phyloP scores from a whole-genome alignment of 2,113 vertebrate genomes.

The Notechis scutatus region DNA sequence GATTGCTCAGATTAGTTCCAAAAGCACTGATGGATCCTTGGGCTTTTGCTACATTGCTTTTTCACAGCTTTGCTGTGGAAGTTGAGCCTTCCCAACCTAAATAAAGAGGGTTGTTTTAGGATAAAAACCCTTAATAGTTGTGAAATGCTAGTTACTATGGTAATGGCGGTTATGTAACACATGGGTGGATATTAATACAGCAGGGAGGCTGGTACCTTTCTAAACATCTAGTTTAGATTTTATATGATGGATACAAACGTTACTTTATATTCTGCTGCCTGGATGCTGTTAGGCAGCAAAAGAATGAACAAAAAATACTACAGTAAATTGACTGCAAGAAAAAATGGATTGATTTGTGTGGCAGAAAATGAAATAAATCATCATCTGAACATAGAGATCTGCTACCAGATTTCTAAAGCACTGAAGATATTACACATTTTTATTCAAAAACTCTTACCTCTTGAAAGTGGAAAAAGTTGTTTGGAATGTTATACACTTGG shows the following conservation, averaged over 20 bases:
- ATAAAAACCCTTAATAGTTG: constrained; percentile 21
- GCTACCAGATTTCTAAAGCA: neutral
- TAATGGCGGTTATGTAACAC: constrained; percentile 25
- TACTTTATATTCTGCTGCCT: neutral
- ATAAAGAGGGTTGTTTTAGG: constrained; percentile 5
- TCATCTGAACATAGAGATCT: neutral
- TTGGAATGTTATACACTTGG: neutral
- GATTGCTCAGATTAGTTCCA: neutral
- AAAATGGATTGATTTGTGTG: neutral
- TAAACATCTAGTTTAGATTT: neutral
- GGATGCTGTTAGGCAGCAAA: constrained; percentile 3
- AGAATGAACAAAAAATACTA: neutral
- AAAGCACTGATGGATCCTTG: neutral
- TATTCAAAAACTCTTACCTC: neutral
- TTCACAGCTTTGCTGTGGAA: neutral
- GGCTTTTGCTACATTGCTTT: neutral
- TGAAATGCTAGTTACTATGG: constrained; percentile 33
- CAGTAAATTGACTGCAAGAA: neutral
- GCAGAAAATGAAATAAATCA: constrained; percentile 3
- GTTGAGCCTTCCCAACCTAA: constrained; percentile 7
- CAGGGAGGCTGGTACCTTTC: neutral
- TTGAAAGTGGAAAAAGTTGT: neutral
- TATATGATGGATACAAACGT: constrained; percentile 16
- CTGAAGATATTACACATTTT: neutral
- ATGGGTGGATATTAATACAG: constrained; percentile 15